Conservation (phyloP, 2,797 vertebrate species). For the Vireo griseus region DNA sequence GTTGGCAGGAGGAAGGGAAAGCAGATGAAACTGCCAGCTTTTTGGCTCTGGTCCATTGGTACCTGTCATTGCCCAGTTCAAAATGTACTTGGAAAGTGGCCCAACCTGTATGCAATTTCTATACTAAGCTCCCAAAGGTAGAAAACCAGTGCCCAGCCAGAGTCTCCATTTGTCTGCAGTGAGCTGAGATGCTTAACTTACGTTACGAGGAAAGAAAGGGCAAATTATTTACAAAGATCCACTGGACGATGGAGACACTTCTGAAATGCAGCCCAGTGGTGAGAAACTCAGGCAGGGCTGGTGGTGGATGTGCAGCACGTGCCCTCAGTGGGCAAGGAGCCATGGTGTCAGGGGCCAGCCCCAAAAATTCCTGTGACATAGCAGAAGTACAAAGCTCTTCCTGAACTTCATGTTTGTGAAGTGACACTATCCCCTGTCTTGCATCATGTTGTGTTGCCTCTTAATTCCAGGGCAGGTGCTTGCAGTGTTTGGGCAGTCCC, state of each 20-base stretch:
- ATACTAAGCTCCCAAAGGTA: background rate
- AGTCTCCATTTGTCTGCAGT: background rate
- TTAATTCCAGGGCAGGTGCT: background rate
- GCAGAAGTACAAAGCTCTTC: background rate
- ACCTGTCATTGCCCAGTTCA: constrained; percentile 48
- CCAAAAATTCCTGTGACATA: background rate
- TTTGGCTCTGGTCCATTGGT: constrained; percentile 15
- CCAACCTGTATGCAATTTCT: constrained; percentile 30
- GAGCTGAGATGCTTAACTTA: background rate
- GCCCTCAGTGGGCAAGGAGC: background rate
- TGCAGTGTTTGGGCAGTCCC: background rate
- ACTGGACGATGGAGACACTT: background rate
- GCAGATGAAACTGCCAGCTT: constrained; percentile 22
- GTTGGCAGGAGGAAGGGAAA: constrained; percentile 38
- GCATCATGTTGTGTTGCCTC: accelerated
- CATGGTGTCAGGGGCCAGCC: background rate
- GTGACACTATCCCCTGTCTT: background rate
- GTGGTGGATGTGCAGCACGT: accelerated
- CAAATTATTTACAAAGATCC: background rate
- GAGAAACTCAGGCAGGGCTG: background rate
- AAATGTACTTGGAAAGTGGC: constrained; percentile 51
- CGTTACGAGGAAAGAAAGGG: background rate
- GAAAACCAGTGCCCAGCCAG: background rate
- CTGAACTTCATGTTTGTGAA: background rate
- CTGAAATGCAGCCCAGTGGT: background rate